Evolutionary conservation across 2,888 invertebrate species (phyloP), one percentile per base, ranked within the genome.

Genomic region (Dryadula phaetusa): DNA sequence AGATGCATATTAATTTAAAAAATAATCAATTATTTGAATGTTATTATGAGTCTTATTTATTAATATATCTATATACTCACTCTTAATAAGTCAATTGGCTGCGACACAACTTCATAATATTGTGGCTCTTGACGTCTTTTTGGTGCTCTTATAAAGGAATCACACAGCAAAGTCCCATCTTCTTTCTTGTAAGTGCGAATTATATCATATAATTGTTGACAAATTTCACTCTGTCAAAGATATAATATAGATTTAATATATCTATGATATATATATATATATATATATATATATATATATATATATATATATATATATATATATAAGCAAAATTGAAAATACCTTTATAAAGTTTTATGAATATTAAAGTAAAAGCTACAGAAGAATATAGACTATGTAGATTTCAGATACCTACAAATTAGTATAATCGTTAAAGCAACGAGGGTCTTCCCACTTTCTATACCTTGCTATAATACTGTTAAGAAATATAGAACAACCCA

Each of bases 1-100:
- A 25, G 12, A 12, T 22, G 14, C 12, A 20, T 10, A 47, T 22
- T 8, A 32, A 32, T 8, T 1, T 8, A 8, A 32, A 32, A 32
- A 32, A 7, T 5, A 8, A 32, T 32, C 8, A 32, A 32, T 32
- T 32, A 7, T 32, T 8, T 5, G 1, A 32, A 32, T 32, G 8
- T 32, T 5, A n/a, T n/a, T n/a, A n/a, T n/a, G n/a, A n/a, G n/a
- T n/a, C n/a, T n/a, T n/a, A n/a, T n/a, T n/a, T n/a, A n/a, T n/a
- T n/a, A 25, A 16, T 49, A 32, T 37, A 20, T 14, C 18, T 25
- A 46, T 37, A 44, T 20, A 79, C 87, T 83, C 80, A 93, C 93
- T 87, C 97, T 95, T 47, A 99, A 89, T 80, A 99, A 93, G 87
- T 99, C 99, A 82, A 99, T 99, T 1, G 99, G 99, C 82, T 97